phyloP scores from a whole-genome alignment of 2,888 invertebrate genomes.

The Cyrtodaria siliqua region DNA sequence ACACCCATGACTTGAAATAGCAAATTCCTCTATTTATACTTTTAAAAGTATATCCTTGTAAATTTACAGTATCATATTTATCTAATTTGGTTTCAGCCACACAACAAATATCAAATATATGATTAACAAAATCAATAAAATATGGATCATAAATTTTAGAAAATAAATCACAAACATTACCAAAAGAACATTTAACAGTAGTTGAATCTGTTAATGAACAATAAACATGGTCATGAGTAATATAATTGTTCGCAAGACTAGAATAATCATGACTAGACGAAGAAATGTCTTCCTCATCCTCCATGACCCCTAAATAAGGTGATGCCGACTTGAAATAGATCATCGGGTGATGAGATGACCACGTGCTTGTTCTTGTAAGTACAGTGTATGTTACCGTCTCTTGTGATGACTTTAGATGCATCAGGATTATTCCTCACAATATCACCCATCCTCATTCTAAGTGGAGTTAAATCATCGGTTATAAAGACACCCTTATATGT shows the following conservation, averaged over 20 bases:
- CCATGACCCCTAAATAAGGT: neutral
- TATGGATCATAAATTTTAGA: neutral
- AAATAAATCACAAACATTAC: neutral
- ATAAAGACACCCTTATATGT: constrained; percentile 7
- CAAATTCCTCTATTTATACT: neutral
- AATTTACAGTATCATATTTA: too few relatives aligned
- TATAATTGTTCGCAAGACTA: neutral
- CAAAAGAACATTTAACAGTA: neutral
- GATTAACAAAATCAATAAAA: neutral
- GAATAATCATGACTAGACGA: neutral
- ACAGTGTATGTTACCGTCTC: constrained; percentile 17
- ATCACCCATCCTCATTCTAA: neutral
- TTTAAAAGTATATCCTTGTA: neutral
- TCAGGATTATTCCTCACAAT: neutral
- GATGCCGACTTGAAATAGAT: constrained; percentile 8
- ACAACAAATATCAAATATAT: neutral
- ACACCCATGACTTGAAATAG: neutral
- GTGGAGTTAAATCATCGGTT: neutral
- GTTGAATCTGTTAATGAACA: too few relatives aligned
- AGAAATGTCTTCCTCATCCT: neutral
- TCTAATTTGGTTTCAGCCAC: neutral
- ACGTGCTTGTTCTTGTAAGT: constrained; percentile 1
- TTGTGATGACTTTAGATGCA: neutral
- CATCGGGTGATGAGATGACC: constrained; percentile 2
- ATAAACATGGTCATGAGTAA: too few relatives aligned